A percentile compares a stretch with the other conserved stretches of the same genome.
Conservation (phyloP, 2,797 vertebrate species). For the Odontamblyopus lacepedii region DNA sequence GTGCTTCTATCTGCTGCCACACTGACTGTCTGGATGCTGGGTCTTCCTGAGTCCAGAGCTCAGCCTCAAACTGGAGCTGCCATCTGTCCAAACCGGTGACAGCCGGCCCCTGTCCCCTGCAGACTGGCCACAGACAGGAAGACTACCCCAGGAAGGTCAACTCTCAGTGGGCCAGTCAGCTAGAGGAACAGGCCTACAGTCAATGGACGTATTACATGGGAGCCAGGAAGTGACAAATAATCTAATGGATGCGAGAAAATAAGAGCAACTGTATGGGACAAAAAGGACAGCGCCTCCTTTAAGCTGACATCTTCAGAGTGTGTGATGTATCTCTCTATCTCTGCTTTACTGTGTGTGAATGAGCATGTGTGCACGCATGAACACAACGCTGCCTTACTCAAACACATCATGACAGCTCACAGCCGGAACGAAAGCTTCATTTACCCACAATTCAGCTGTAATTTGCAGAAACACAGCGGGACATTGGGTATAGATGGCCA, state of each 20-base stretch:
- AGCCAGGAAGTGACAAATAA: constrained; percentile 43
- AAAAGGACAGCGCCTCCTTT: constrained; percentile 64
- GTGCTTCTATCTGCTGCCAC: constrained; percentile 65
- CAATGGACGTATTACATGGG: constrained; percentile 13
- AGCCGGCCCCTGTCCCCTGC: constrained; percentile 56
- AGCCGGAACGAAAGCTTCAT: constrained; percentile 71
- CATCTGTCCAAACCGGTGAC: constrained; percentile 69
- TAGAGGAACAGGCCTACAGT: constrained; percentile 19
- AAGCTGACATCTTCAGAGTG: constrained; percentile 56
- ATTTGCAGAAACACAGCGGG: constrained; percentile 62
- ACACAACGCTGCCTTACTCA: constrained; percentile 57
- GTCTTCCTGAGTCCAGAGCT: constrained; percentile 38
- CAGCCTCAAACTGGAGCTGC: constrained; percentile 56
- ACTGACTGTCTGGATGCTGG: constrained; percentile 57
- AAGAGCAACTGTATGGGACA: constrained; percentile 56
- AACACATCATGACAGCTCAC: constrained; percentile 75
- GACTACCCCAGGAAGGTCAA: constrained; percentile 64
- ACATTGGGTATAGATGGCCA: constrained; percentile 53
- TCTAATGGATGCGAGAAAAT: constrained; percentile 58
- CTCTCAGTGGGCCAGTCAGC: constrained; percentile 18
- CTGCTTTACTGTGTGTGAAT: constrained; percentile 28
- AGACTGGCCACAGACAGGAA: constrained; percentile 53
- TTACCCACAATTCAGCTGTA: constrained; percentile 74
- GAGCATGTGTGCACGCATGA: constrained; percentile 59
- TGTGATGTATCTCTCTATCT: constrained; percentile 58